Evolutionary conservation across 2,888 invertebrate species (phyloP).

Genomic region (Nymphalis urticae): DNA sequence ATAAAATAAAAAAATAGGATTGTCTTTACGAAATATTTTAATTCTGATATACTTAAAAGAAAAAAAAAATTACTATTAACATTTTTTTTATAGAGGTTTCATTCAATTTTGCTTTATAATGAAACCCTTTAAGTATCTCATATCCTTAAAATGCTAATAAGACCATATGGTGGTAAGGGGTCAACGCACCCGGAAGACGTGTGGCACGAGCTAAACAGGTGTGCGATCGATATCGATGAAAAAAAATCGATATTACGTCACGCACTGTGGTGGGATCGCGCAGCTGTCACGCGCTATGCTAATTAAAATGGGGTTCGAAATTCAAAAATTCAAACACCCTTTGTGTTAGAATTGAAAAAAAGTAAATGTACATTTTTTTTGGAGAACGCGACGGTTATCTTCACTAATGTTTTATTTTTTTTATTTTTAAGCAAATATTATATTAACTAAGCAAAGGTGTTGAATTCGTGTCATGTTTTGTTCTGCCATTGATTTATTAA

Average conservation of each 20-base stretch:
- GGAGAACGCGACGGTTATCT: conserved; percentile 5
- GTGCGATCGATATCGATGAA: conserved; percentile 74
- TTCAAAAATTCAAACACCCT: conserved; percentile 46
- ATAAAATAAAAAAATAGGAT: not conserved
- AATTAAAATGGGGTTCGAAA: conserved; percentile 59
- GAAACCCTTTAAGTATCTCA: conserved; percentile 24
- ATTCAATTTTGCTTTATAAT: conserved; percentile 17
- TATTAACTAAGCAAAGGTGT: not conserved
- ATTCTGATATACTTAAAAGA: not conserved
- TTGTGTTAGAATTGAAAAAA: conserved; percentile 42
- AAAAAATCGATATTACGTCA: conserved; percentile 77
- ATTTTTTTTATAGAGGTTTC: not conserved
- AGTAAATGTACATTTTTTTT: conserved; percentile 18
- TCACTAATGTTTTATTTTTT: not conserved
- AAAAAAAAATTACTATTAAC: not conserved
- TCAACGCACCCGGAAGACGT: conserved; percentile 67
- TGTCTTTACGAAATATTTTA: not conserved
- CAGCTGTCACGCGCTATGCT: conserved; percentile 67
- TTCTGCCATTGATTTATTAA: not conserved
- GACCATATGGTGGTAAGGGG: conserved; percentile 30
- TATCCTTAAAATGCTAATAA: conserved; percentile 16
- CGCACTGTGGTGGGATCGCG: conserved; percentile 62
- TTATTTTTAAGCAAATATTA: not conserved
- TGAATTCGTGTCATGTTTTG: not conserved
- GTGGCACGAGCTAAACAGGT: conserved; percentile 71